Conservation (phyloP, 2,888 invertebrate species). For the Apomyelois bistriatella region DNA sequence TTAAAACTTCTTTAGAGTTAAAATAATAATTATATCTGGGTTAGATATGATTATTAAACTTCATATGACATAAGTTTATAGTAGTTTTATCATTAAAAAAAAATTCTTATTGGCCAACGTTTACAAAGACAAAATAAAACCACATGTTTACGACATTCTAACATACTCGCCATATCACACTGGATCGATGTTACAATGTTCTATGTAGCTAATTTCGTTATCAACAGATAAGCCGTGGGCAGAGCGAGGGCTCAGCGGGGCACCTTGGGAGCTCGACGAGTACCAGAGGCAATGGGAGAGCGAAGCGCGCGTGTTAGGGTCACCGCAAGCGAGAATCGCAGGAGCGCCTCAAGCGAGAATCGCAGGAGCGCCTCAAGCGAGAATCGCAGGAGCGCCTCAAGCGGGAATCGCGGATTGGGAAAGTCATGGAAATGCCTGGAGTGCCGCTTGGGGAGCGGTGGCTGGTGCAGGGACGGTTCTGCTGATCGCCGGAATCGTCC, state of each 20-base stretch:
- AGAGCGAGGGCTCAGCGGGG: slow-evolving; percentile 45
- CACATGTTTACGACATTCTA: slow-evolving; percentile 19
- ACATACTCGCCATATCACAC: slow-evolving; percentile 28
- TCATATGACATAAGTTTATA: too few relatives aligned
- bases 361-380: slow-evolving; percentile 39
- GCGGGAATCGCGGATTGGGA: slow-evolving; percentile 38
- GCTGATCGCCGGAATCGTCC: slow-evolving; percentile 50
- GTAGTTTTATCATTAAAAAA: too few relatives aligned
- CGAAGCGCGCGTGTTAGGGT: slow-evolving; percentile 16
- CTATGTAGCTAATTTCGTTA: slow-evolving; percentile 65
- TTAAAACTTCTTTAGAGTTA: too few relatives aligned
- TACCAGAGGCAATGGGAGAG: slow-evolving; percentile 29
- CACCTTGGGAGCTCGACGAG: slow-evolving; percentile 45
- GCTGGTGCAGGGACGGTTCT: slow-evolving; percentile 63
- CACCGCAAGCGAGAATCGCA: slow-evolving; percentile 41
- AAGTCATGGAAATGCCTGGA: slow-evolving; percentile 46
- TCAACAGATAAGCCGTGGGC: slow-evolving; percentile 72
- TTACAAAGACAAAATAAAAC: slow-evolving; percentile 5
- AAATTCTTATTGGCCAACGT: too few relatives aligned
- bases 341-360: slow-evolving; percentile 41
- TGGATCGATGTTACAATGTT: slow-evolving; percentile 63
- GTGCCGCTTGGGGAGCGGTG: slow-evolving; percentile 60
- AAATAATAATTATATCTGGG: too few relatives aligned
- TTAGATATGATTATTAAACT: too few relatives aligned
- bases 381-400: slow-evolving; percentile 34